phyloP scores from a whole-genome alignment of 2,113 vertebrate species.

The Antechinus flavipes region DNA sequence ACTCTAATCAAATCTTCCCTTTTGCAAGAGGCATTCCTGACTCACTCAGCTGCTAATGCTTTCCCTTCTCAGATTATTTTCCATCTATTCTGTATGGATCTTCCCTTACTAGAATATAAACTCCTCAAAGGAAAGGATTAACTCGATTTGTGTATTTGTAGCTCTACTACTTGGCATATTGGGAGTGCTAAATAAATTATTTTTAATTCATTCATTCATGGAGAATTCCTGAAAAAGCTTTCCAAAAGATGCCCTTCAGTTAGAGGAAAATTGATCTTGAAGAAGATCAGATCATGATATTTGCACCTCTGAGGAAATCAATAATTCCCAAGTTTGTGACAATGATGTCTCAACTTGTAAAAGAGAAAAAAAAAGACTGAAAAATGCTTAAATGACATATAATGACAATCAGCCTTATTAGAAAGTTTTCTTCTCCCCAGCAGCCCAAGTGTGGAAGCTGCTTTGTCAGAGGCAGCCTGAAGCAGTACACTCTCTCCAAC shows the following conservation, averaged over 20 bases:
- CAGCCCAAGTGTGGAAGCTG: too few species aligned
- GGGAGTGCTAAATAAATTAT: too few species aligned
- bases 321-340: not conserved
- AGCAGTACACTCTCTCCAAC: too few species aligned
- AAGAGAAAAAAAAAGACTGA: not conserved
- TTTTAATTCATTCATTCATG: not conserved
- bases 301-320: not conserved
- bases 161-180: not conserved
- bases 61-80: not conserved
- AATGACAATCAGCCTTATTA: too few species aligned
- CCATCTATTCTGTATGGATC: accelerated
- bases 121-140: too few species aligned
- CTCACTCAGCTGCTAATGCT: not conserved
- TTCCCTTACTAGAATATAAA: not conserved
- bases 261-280: not conserved
- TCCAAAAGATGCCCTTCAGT: not conserved
- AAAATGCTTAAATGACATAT: too few species aligned
- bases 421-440: too few species aligned
- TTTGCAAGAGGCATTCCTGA: not conserved
- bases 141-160: not conserved
- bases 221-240: too few species aligned
- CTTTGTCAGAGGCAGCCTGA: too few species aligned
- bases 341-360: not conserved
- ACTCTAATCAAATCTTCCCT: not conserved
- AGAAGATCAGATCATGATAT: not conserved